These are phyloP conservation scores for Troides oblongomaculatus DNA, from an alignment of 2,888 invertebrate genomes.

Conservation along the genomic window DNA sequence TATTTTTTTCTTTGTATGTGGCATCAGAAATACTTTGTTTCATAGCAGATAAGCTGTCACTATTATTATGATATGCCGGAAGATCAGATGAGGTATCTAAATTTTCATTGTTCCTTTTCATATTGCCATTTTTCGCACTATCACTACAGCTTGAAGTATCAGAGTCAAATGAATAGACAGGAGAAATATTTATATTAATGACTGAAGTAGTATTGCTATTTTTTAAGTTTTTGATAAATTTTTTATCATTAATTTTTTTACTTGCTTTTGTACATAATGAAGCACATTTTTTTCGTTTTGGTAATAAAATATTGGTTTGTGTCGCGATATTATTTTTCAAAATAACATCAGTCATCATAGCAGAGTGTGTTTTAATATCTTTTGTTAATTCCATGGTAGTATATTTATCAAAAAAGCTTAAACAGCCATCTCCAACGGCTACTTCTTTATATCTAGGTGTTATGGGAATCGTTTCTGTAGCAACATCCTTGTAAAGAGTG, in stretches of 20 bases:
- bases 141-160: constrained; percentile 76
- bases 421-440: constrained; percentile 61
- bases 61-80: constrained; percentile 78
- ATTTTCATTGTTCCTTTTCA: constrained; percentile 34
- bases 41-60: constrained; percentile 48
- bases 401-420: constrained; percentile 54
- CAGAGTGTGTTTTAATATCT: constrained; percentile 55
- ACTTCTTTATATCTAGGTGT: constrained; percentile 74
- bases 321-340: constrained; percentile 51
- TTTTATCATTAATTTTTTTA: constrained; percentile 38
- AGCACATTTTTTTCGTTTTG: constrained; percentile 56
- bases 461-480: constrained; percentile 66
- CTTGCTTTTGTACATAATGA: constrained; percentile 45
- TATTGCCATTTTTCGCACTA: constrained; percentile 49
- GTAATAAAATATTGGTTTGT: constrained; percentile 60
- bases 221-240: constrained; percentile 34
- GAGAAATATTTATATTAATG: constrained; percentile 81
- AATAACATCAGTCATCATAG: constrained; percentile 62
- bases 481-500: constrained; percentile 54
- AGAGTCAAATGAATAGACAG: constrained; percentile 69
- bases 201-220: constrained; percentile 66
- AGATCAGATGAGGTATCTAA: constrained; percentile 77
- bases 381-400: constrained; percentile 58
- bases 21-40: constrained; percentile 35
- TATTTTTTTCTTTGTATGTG: constrained; percentile 17